Evolutionary conservation across 2,113 vertebrate genomes (phyloP), one percentile per base, ranked within the genome.

Genomic region (Solenodon paradoxus): DNA sequence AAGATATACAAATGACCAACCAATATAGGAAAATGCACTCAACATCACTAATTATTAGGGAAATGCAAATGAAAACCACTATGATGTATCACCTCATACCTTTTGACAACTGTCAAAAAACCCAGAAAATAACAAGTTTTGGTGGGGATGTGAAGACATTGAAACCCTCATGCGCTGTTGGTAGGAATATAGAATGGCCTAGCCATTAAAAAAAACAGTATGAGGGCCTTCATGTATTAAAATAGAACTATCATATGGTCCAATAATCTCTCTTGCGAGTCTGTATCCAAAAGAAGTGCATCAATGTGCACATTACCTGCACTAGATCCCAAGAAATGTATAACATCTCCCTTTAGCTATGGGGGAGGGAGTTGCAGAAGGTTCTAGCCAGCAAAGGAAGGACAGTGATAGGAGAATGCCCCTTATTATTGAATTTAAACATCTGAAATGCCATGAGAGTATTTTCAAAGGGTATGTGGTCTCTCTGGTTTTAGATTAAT

Each of bases 361-460:
- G 45, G 32, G 35, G 24, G 9, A 57, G 16, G 19, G 42, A 42
- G 5, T 9, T 11, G 26, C 24, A 3, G 16, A 9, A 57, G 55
- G 47, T 16, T 64, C 81, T 30, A 26, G 47, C 0, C 0, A 32
- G 51, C 0, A 0, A 35, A 12, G 47, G 40, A 32, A 57, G 63
- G 47, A 22, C 9, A 5, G 71, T 16, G 45, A 13, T 0, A n/a
- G 9, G 24, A 17, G 0, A 3, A 35, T 16, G 22, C 40, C 45
- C 10, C 13, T 32, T 11, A 1, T 13, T 28, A 28, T 32, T 2
- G 0, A 17, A 7, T 30, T 24, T 11, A 24, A 20, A 69, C 47
- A 8, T 9, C 26, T 40, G 72, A 35, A 49, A 45, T 11, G 26
- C 55, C 38, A 1, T 1, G 11, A 9, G 1, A 12, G 3, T 13